Conservation (phyloP, 2,888 invertebrate genomes). For the Caradrina kadenii region DNA sequence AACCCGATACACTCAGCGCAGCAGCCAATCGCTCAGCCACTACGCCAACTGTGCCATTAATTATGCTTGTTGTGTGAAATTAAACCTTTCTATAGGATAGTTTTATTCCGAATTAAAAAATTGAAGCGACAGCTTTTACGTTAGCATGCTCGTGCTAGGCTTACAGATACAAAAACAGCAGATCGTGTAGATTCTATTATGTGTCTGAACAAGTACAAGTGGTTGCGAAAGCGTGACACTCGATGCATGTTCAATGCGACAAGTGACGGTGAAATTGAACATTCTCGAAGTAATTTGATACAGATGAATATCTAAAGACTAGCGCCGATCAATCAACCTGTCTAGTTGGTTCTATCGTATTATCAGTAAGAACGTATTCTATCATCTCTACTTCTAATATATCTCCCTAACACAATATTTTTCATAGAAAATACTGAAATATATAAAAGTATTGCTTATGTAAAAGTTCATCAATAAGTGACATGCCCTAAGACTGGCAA, state of each 20-base stretch:
- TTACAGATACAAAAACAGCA: neutral
- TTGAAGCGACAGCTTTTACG: neutral
- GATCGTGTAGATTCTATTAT: conserved; percentile 23
- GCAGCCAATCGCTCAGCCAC: too few species aligned
- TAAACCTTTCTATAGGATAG: neutral
- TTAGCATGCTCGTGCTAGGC: neutral
- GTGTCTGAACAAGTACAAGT: neutral
- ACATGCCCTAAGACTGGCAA: too few species aligned
- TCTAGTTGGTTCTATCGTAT: neutral
- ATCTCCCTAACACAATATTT: too few species aligned
- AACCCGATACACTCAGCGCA: too few species aligned
- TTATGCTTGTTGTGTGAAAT: too few species aligned
- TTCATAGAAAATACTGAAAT: too few species aligned
- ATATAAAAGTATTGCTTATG: too few species aligned
- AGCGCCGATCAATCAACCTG: conserved; percentile 24
- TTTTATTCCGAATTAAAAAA: neutral
- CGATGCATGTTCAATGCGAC: conserved; percentile 29
- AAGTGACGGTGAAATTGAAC: conserved; percentile 53
- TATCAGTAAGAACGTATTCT: too few species aligned
- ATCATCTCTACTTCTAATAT: too few species aligned
- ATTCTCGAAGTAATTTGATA: conserved; percentile 49
- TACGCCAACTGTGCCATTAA: too few species aligned
- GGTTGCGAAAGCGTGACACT: conserved; percentile 55
- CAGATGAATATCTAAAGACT: conserved; percentile 19
- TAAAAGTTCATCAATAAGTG: too few species aligned